Base-by-base conservation (phyloP, 2,888 invertebrate species). In the Aspidiotus destructor region DNA sequence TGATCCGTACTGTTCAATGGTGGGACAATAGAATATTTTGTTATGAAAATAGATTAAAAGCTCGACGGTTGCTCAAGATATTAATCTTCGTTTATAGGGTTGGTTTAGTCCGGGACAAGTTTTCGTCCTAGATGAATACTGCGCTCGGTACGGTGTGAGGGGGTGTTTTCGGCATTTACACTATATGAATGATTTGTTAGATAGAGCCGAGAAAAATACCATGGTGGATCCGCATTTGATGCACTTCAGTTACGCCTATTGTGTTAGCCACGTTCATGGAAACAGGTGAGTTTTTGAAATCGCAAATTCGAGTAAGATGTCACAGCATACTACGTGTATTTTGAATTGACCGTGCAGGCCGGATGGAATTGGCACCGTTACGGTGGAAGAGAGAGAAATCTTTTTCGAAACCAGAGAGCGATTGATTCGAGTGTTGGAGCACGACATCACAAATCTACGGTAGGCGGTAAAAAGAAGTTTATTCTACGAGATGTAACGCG, bases 41-140 rank as follows among this genome's bases (percentile, higher is more conserved):
- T 11, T 2, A 2, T 41, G 9, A 41, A 42, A 42, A 40, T 41
- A n/a, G 40, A 61, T 28, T 28, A 28, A 28, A 5, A 28, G 28
- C 60, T n/a, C 41, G 15, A 41, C 48, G 42, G 11, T 57, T 10
- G 16, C 57, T 15, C 3, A 15, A 16, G 17, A 10, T 13, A 13
- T 15, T 57, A 10, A 15, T 57, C 3, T 57, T 10, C 2, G 11
- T 16, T 44, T 42, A 9, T 78, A 94, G 94, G 99, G 99, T 73
- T 99, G 99, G 99, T 98, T 99, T 80, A 97, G 97, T 75, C 98
- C 99, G 0, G 98, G 98, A 0, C 99, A 99, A 83, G 89, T 98
- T 67, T 99, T 98, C 80, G 96, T 97, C 11, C 80, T 99, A 74
- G 99, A 99, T 78, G 96, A 96, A 78, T 96, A 99, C 80, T 97